Evolutionary conservation across 2,797 vertebrate genomes (phyloP), one percentile per base, ranked within the genome.

Genomic region (Sebastes kiyomatsui): DNA sequence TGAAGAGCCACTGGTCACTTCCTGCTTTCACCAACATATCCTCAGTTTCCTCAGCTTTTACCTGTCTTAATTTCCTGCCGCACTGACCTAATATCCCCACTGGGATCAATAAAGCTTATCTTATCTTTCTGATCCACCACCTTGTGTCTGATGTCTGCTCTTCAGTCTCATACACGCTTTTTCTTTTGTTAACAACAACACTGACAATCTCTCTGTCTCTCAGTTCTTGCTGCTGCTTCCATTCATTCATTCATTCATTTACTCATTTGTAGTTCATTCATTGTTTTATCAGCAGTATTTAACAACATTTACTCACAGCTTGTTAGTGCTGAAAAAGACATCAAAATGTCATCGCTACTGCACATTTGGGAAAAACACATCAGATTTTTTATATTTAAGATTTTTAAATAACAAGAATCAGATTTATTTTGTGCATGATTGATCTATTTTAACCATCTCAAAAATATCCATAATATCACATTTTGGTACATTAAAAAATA

Each of bases 1-100:
- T 5, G 4, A 46, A 38, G 32, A 71, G 54, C 58, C 61, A 13
- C 46, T 49, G 18, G 20, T 33, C 27, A 14, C 66, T 52, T 75
- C 79, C 77, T 69, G 35, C 59, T 77, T 35, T 38, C 58, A 64
- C 35, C 60, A 55, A 56, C 38, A 32, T 3, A 16, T 33, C 28
- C 70, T 77, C 30, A 4, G 33, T 58, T 87, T 87, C 82, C 58
- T 66, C 73, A 58, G 42, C 71, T 64, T 72, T 46, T 75, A 33
- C 35, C 54, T 78, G 74, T 72, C 67, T 90, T 93, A 79, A 93
- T 94, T 92, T 94, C 92, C 91, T 92, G 89, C 67, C 56, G 8
- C 67, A 68, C 52, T 0, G 78, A 79, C 78, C 80, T 87, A 90
- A 94, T 94, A 89, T 92, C 88, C 88, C 78, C 42, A 54, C 77